Evolutionary conservation across 2,797 vertebrate species (phyloP).

Genomic region (Neoniphon sammara): DNA sequence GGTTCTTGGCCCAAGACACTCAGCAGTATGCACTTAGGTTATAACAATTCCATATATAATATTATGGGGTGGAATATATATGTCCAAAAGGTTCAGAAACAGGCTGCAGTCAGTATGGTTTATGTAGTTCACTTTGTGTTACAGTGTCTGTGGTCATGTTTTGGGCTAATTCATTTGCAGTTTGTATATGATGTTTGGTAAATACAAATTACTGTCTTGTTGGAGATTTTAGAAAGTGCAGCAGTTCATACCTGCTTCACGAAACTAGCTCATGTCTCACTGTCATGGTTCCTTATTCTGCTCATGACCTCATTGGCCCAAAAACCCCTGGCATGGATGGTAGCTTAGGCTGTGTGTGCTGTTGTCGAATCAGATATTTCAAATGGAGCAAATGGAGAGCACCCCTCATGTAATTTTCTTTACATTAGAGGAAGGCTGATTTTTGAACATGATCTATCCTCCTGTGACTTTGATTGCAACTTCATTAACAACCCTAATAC

Average conservation of each 20-base stretch:
- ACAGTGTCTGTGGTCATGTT: not conserved
- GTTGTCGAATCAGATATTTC: not conserved
- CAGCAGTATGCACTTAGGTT: not conserved
- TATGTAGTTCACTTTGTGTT: too few species aligned
- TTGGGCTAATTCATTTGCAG: not conserved
- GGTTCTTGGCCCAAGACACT: not conserved
- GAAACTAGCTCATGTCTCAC: not conserved
- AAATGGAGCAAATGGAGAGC: not conserved
- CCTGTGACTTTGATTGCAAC: too few species aligned
- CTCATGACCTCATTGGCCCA: not conserved
- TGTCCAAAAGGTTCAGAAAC: not conserved
- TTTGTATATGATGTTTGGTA: not conserved
- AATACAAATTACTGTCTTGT: too few species aligned
- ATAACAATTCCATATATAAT: not conserved
- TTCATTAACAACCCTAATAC: too few species aligned
- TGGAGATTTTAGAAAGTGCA: too few species aligned
- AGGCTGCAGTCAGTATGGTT: too few species aligned
- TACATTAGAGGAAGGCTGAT: too few species aligned
- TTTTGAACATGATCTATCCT: too few species aligned
- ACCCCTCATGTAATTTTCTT: not conserved
- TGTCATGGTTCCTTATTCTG: slow-evolving; percentile 4
- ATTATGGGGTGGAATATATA: not conserved
- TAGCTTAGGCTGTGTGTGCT: not conserved
- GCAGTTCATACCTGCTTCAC: not conserved
- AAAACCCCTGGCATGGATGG: not conserved